phyloP scores from a whole-genome alignment of 2,113 vertebrate species.

The Dicrurus megarhynchus region DNA sequence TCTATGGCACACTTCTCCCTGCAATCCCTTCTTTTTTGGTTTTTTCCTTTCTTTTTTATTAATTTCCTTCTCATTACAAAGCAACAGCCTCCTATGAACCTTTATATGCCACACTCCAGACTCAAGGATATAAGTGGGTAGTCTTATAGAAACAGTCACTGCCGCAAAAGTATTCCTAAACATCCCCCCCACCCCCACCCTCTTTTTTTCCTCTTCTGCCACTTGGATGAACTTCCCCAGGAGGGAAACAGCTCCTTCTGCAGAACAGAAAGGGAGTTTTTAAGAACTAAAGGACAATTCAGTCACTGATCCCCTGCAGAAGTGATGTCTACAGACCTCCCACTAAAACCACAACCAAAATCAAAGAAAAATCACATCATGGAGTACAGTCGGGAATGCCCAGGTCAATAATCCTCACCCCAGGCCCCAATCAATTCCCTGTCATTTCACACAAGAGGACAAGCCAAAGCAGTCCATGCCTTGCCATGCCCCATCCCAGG shows the following conservation, averaged over 20 bases:
- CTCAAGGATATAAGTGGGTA: neutral
- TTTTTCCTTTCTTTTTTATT: neutral
- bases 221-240: neutral
- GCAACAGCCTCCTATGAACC: neutral
- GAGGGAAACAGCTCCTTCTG: neutral
- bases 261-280: neutral
- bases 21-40: neutral
- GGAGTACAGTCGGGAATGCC: rapidly evolving
- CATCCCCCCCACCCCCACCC: neutral
- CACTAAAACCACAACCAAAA: neutral
- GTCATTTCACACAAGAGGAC: neutral
- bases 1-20: neutral
- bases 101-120: neutral
- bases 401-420: neutral
- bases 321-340: neutral
- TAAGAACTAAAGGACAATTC: neutral
- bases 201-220: neutral
- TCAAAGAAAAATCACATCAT: neutral
- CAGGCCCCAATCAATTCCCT: neutral
- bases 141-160: neutral
- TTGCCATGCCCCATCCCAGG: neutral
- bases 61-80: constrained; percentile 6
- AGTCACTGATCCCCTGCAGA: neutral
- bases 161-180: neutral
- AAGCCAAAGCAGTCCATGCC: neutral